Evolutionary conservation across 1,140 invertebrate species (phyloP).

Genomic region (Apis florea): DNA sequence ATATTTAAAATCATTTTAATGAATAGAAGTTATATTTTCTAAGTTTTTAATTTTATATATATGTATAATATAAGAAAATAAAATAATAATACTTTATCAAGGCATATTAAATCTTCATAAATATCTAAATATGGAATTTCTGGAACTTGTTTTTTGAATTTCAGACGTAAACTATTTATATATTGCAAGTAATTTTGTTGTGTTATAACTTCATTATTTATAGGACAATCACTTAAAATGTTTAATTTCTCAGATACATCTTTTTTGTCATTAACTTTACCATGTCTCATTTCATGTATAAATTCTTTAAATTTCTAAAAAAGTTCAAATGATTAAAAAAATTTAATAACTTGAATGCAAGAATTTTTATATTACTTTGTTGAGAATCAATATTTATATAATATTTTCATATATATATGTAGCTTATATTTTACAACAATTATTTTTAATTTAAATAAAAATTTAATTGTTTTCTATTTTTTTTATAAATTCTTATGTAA

Average conservation of each 20-base stretch:
- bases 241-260: conserved; percentile 25
- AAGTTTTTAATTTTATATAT: not conserved
- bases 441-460: not conserved
- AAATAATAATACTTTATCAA: conserved; percentile 55
- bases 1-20: not conserved
- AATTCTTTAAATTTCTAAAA: conserved; percentile 34
- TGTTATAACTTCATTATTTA: conserved; percentile 8
- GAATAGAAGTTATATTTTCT: not conserved
- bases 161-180: conserved; percentile 51
- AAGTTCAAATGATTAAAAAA: not conserved
- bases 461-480: not conserved
- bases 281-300: conserved; percentile 8
- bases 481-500: conserved; percentile 8
- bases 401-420: not conserved
- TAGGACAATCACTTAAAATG: conserved; percentile 41
- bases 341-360: not conserved
- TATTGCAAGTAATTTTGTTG: conserved; percentile 51
- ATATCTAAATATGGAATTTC: conserved; percentile 46
- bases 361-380: not conserved
- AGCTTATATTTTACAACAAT: not conserved
- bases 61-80: not conserved
- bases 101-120: conserved; percentile 39
- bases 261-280: conserved; percentile 1
- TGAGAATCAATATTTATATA: not conserved
- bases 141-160: conserved; percentile 48